phyloP scores from a whole-genome alignment of 2,113 vertebrate species.

The rat (Rattus norvegicus) region GRCr8 NC_086020.1:196162501-196163000 shows the following conservation, averaged over 20 bases:
- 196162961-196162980: not conserved
- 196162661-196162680: not conserved
- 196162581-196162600: not conserved
- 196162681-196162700: not conserved
- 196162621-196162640: not conserved
- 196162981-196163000: not conserved
- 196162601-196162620: not conserved
- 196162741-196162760: not conserved
- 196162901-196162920: not conserved
- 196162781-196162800: not conserved
- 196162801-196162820: not conserved
- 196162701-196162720: not conserved
- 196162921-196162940: not conserved
- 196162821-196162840: not conserved
- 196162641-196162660: not conserved
- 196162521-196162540: not conserved
- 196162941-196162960: not conserved
- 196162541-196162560: not conserved
- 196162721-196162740: constrained; percentile 16
- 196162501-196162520: not conserved
- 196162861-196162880: not conserved
- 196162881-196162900: not conserved
- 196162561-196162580: not conserved
- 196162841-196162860: not conserved
- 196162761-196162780: not conserved